phyloP scores from a whole-genome alignment of 2,888 invertebrate genomes.

The Drosophila infuscata region DNA sequence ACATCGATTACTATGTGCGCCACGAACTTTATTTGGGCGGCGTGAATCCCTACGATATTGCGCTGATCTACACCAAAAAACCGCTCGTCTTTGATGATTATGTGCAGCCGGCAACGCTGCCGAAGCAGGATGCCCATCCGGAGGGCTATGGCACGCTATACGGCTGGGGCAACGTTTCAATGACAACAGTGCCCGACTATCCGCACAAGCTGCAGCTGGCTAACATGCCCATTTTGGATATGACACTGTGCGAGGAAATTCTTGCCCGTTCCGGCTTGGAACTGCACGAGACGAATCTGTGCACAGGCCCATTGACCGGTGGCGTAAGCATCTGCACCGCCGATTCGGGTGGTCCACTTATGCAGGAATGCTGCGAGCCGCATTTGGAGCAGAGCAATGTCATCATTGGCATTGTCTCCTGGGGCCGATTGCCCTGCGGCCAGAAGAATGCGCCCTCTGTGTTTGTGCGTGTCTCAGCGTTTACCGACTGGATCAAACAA shows the following conservation, averaged over 20 bases:
- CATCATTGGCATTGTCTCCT: slow-evolving; percentile 86
- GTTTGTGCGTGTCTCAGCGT: slow-evolving; percentile 86
- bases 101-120: slow-evolving; percentile 81
- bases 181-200: slow-evolving; percentile 80
- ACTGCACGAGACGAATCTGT: slow-evolving; percentile 83
- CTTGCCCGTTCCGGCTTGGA: slow-evolving; percentile 77
- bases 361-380: slow-evolving; percentile 78
- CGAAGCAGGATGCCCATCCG: slow-evolving; percentile 72
- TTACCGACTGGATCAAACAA: slow-evolving; percentile 84
- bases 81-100: slow-evolving; percentile 77
- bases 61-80: slow-evolving; percentile 81
- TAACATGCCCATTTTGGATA: slow-evolving; percentile 81
- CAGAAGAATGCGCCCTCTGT: slow-evolving; percentile 85
- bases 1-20: slow-evolving; percentile 79
- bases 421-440: slow-evolving; percentile 86
- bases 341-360: slow-evolving; percentile 83
- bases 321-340: slow-evolving; percentile 84
- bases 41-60: slow-evolving; percentile 83
- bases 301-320: slow-evolving; percentile 83
- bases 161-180: slow-evolving; percentile 84
- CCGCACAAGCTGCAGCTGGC: slow-evolving; percentile 81
- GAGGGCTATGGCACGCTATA: slow-evolving; percentile 82
- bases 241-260: slow-evolving; percentile 78
- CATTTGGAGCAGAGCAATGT: slow-evolving; percentile 66
- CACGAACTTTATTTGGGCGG: slow-evolving; percentile 83